Conservation (phyloP, 2,888 invertebrate genomes). For the Diadegma fenestrale region DNA sequence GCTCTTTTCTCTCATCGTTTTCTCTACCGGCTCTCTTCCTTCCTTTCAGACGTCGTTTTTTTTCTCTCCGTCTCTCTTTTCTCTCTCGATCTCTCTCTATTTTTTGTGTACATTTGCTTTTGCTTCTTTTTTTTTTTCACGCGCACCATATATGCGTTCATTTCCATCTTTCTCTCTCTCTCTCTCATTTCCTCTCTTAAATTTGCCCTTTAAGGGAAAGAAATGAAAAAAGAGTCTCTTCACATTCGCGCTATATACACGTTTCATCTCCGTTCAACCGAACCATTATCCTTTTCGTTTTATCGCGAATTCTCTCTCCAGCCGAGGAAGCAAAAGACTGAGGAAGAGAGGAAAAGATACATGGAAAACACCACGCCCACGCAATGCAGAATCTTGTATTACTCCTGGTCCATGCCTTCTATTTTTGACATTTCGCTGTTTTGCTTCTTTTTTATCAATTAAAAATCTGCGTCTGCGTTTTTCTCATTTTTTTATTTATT, state of each 20-base stretch:
- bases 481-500: constrained; percentile 18
- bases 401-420: constrained; percentile 59
- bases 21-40: constrained; percentile 69
- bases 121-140: constrained; percentile 38
- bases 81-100: constrained; percentile 55
- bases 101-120: constrained; percentile 8
- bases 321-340: constrained; percentile 8
- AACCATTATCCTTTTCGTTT: constrained; percentile 63
- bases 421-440: constrained; percentile 46
- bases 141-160: constrained; percentile 24
- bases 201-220: constrained; percentile 42
- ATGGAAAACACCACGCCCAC: constrained; percentile 50
- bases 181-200: constrained; percentile 50
- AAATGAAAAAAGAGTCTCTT: constrained; percentile 31
- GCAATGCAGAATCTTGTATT: constrained; percentile 38
- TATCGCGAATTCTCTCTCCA: constrained; percentile 54
- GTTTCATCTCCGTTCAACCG: constrained; percentile 58
- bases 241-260: constrained; percentile 43
- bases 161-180: constrained; percentile 34
- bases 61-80: constrained; percentile 33
- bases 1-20: constrained; percentile 69
- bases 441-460: background rate
- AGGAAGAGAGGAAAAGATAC: constrained; percentile 13
- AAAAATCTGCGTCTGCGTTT: constrained; percentile 73
- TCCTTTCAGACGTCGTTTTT: constrained; percentile 37